Conservation (phyloP, 2,888 invertebrate genomes). For the Drosophila meridiana region DNA sequence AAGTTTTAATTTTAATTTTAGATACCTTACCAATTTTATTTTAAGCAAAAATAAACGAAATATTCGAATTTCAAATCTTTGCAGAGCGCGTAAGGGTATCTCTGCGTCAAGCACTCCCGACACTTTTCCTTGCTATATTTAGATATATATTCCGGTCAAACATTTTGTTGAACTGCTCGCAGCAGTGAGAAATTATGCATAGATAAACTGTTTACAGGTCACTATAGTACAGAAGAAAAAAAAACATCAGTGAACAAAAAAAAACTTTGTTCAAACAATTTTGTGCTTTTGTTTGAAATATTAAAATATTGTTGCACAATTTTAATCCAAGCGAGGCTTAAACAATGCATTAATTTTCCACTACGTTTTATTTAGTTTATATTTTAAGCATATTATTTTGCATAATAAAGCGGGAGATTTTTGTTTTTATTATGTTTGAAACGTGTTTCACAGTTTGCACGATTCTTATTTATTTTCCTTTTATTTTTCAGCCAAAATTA, state of each 20-base stretch:
- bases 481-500: constrained; percentile 5
- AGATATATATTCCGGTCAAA: background rate
- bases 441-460: background rate
- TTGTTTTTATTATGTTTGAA: background rate
- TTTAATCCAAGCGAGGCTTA: constrained; percentile 53
- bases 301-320: constrained; percentile 33
- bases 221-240: background rate
- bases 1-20: too few relatives aligned
- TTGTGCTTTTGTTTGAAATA: constrained; percentile 29
- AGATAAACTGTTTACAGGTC: constrained; percentile 51
- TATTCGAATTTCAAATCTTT: background rate
- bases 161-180: constrained; percentile 7
- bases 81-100: background rate
- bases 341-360: constrained; percentile 18
- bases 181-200: constrained; percentile 65
- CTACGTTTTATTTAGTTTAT: constrained; percentile 22
- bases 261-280: constrained; percentile 29
- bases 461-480: constrained; percentile 15
- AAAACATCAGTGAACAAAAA: background rate
- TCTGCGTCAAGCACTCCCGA: background rate
- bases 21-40: too few relatives aligned
- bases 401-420: constrained; percentile 15
- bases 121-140: background rate
- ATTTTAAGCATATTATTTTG: constrained; percentile 25
- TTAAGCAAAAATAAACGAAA: background rate